Conservation (phyloP, 2,888 invertebrate genomes). For the Abscondita cerata region DNA sequence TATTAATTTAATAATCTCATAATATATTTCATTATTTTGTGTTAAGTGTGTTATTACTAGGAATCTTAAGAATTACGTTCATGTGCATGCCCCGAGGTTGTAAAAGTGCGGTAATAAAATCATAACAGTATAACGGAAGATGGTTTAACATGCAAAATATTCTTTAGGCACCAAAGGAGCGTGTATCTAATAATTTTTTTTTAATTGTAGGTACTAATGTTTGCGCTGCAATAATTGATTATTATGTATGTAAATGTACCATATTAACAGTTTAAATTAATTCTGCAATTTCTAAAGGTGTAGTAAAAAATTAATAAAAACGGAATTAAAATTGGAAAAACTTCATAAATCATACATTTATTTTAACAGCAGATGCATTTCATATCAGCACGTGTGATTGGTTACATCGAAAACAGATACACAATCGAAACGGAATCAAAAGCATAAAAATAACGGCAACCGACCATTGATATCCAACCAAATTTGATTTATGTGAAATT, state of each 20-base stretch:
- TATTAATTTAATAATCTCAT: too few species aligned
- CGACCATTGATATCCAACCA: slow-evolving; percentile 49
- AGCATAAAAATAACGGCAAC: slow-evolving; percentile 56
- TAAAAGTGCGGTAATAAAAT: too few species aligned
- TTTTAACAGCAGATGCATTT: slow-evolving; percentile 58
- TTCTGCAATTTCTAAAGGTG: background rate
- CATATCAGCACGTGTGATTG: slow-evolving; percentile 56
- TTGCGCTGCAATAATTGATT: background rate
- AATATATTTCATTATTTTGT: too few species aligned
- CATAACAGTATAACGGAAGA: too few species aligned
- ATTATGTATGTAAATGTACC: background rate
- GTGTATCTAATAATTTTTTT: background rate
- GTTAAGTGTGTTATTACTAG: too few species aligned
- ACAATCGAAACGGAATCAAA: slow-evolving; percentile 53
- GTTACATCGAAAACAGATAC: slow-evolving; percentile 51
- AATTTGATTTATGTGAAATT: slow-evolving; percentile 54
- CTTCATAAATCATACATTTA: slow-evolving; percentile 56
- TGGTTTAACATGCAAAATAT: background rate
- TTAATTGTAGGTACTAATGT: background rate
- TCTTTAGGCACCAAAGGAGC: background rate
- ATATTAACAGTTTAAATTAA: background rate
- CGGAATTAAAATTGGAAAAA: slow-evolving; percentile 43
- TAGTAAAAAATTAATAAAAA: slow-evolving; percentile 15
- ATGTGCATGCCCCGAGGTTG: too few species aligned
- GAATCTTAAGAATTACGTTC: too few species aligned